Evolutionary conservation across 2,113 vertebrate genomes (phyloP).

Genomic region (Pycnonotus jocosus): DNA sequence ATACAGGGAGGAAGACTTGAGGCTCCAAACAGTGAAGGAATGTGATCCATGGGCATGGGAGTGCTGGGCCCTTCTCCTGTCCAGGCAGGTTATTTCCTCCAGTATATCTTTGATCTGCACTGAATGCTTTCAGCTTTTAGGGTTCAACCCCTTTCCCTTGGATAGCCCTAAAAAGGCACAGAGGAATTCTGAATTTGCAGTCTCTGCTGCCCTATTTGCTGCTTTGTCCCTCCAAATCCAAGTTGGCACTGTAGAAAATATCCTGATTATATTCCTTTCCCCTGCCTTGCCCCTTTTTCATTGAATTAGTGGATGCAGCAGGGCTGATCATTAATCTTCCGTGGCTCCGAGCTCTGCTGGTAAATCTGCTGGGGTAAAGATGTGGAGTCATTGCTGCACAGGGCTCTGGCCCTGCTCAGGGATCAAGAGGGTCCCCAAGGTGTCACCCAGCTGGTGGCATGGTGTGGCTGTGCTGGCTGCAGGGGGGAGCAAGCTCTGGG

Average conservation of each 20-base stretch:
- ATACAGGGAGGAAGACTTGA: not conserved
- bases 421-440: not conserved
- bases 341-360: not conserved
- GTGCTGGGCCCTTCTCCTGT: not conserved
- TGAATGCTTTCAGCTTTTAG: not conserved
- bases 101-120: not conserved
- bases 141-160: not conserved
- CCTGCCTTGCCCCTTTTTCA: not conserved
- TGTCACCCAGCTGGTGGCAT: not conserved
- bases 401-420: not conserved
- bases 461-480: not conserved
- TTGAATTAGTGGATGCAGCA: not conserved
- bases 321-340: not conserved
- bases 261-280: not conserved
- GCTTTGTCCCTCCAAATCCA: not conserved
- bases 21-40: not conserved
- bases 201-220: not conserved
- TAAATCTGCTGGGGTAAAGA: not conserved
- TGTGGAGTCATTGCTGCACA: not conserved
- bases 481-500: fast-evolving
- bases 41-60: not conserved
- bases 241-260: not conserved
- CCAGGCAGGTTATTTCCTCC: not conserved
- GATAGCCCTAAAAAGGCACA: not conserved
- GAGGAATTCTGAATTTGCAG: not conserved